Percentiles rank a stretch among this genome's conserved stretches.
Conservation (phyloP, 1,140 invertebrate species). For the Heliconius eleuchia region DNA sequence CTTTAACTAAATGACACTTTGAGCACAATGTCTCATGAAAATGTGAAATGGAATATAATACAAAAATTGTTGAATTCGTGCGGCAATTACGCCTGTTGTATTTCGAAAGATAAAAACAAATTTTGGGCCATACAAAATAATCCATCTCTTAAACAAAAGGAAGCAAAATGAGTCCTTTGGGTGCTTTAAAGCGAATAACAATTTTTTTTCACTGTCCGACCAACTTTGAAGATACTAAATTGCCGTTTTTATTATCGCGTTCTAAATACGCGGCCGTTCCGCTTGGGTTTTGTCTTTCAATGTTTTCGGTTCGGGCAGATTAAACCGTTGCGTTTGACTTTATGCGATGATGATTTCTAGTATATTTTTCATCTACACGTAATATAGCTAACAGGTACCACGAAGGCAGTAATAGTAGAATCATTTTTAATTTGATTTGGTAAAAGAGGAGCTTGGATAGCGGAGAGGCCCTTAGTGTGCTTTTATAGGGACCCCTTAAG, state of each 20-base stretch:
- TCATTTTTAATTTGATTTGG: no score
- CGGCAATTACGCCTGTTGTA: slow-evolving; percentile 17
- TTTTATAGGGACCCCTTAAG: no score
- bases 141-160: slow-evolving; percentile 34
- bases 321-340: background rate
- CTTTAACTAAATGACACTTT: background rate
- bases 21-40: background rate
- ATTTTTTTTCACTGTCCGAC: slow-evolving; percentile 39
- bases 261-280: slow-evolving; percentile 35
- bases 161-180: slow-evolving; percentile 32
- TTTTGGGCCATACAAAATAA: slow-evolving; percentile 22
- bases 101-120: slow-evolving; percentile 20
- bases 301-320: background rate
- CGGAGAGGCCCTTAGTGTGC: no score
- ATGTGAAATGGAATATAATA: background rate
- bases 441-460: no score
- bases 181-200: slow-evolving; percentile 35
- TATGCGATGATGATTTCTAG: background rate
- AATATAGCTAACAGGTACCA: no score
- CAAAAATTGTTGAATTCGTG: slow-evolving; percentile 8
- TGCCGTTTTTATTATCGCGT: slow-evolving; percentile 41
- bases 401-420: no score
- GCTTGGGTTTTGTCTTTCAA: background rate
- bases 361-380: background rate
- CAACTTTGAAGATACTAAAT: slow-evolving; percentile 36